These are phyloP conservation scores for Cephalotes varians DNA, from an alignment of 2,888 invertebrate species.

Conservation along the genomic window DNA sequence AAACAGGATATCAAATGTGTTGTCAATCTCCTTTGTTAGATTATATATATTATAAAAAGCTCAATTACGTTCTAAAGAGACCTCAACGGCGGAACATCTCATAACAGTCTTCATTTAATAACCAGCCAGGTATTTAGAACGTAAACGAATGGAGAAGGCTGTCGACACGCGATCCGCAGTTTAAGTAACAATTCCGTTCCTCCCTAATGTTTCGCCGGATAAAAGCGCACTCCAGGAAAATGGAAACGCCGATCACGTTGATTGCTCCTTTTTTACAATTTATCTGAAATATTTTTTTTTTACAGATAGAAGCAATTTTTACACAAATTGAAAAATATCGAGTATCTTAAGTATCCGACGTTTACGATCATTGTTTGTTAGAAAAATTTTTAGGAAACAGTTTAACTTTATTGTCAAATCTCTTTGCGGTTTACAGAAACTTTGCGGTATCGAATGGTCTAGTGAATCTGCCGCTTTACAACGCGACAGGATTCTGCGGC, in stretches of 20 bases:
- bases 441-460: constrained; percentile 81
- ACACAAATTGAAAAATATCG: background rate
- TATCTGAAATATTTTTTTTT: background rate
- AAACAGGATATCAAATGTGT: background rate
- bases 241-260: background rate
- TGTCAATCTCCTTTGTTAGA: background rate
- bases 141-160: constrained; percentile 27
- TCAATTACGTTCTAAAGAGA: constrained; percentile 1
- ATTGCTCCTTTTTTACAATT: background rate
- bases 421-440: constrained; percentile 76
- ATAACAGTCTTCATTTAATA: constrained; percentile 34
- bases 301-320: background rate
- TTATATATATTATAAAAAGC: background rate
- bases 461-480: constrained; percentile 79
- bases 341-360: background rate
- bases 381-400: background rate
- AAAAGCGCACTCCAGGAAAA: constrained; percentile 12
- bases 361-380: background rate
- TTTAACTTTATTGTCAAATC: background rate
- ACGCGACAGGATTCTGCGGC: constrained; percentile 76
- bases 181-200: constrained; percentile 50
- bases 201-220: constrained; percentile 28
- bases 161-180: constrained; percentile 64
- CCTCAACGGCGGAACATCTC: constrained; percentile 1
- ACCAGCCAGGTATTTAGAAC: constrained; percentile 35